Conservation (phyloP, 1,140 invertebrate species). For the Telenomus remus region DNA sequence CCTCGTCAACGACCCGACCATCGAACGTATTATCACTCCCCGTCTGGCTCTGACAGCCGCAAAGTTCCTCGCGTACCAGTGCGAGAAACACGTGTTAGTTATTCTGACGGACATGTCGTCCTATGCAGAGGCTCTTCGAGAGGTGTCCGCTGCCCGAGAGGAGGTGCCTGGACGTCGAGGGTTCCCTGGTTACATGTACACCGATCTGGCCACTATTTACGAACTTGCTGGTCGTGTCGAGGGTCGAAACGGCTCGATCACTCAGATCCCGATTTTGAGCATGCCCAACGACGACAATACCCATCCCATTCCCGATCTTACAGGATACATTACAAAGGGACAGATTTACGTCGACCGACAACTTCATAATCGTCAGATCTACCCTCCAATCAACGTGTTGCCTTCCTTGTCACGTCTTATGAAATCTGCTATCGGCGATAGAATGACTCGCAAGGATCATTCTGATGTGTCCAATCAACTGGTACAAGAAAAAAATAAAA, state of each 20-base stretch:
- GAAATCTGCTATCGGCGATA: slow-evolving; percentile 99
- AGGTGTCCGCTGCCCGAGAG: slow-evolving; percentile 97
- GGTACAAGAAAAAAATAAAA: too few species aligned
- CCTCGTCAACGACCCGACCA: slow-evolving; percentile 98
- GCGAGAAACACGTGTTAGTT: slow-evolving; percentile 98
- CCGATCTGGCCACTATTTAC: slow-evolving; percentile 99
- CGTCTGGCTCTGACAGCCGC: slow-evolving; percentile 96
- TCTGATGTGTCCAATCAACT: slow-evolving; percentile 98
- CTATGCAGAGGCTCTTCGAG: slow-evolving; percentile 98
- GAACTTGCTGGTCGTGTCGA: slow-evolving; percentile 97
- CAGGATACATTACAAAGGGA: slow-evolving; percentile 98
- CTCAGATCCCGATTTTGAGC: slow-evolving; percentile 98
- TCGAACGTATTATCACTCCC: slow-evolving; percentile 98
- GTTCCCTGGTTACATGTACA: slow-evolving; percentile 99
- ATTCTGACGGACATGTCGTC: slow-evolving; percentile 99
- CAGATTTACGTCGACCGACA: slow-evolving; percentile 99
- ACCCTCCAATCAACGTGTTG: slow-evolving; percentile 97
- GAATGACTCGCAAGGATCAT: slow-evolving; percentile 98
- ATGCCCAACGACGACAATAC: slow-evolving; percentile 99
- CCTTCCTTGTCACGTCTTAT: slow-evolving; percentile 98
- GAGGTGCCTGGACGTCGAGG: slow-evolving; percentile 96
- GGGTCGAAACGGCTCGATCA: slow-evolving; percentile 97
- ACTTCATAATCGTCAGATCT: slow-evolving; percentile 97
- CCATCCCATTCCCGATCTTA: slow-evolving; percentile 99
- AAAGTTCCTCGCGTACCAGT: slow-evolving; percentile 98